Percentiles rank a stretch among this genome's conserved stretches.
phyloP scores from a whole-genome alignment of 2,888 invertebrate species.

The Hylaea fasciaria region DNA sequence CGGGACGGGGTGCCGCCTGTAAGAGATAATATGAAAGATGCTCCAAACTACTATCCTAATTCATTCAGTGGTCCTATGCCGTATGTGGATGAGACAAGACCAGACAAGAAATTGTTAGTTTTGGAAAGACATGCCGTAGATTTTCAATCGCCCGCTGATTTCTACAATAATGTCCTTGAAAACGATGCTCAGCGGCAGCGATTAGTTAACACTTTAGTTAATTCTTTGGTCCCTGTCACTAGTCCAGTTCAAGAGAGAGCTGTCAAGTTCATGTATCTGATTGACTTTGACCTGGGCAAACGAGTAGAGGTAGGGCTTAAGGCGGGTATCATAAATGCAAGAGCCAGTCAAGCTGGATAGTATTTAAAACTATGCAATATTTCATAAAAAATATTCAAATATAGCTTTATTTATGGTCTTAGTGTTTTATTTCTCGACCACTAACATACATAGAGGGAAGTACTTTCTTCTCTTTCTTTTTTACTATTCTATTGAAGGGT shows the following conservation, averaged over 20 bases:
- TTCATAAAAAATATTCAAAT: no score
- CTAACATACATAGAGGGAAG: no score
- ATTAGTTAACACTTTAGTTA: conserved; percentile 24
- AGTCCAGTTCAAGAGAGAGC: conserved; percentile 34
- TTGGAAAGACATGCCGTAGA: conserved; percentile 32
- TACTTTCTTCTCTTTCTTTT: no score
- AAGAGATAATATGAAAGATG: conserved; percentile 91
- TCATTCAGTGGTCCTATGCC: conserved; percentile 93
- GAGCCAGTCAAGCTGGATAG: conserved; percentile 14
- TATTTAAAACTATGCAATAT: neutral
- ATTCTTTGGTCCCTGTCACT: conserved; percentile 21
- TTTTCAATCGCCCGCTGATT: conserved; percentile 86
- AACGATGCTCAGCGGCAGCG: conserved; percentile 39
- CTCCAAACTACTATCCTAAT: conserved; percentile 97
- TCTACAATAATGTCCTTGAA: conserved; percentile 87
- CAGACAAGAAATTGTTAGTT: conserved; percentile 42
- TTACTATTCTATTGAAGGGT: no score
- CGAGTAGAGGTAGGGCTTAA: conserved; percentile 82
- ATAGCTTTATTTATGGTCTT: no score
- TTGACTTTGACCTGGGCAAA: conserved; percentile 88
- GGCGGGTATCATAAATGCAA: conserved; percentile 29
- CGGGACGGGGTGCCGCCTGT: conserved; percentile 86
- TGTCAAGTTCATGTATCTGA: conserved; percentile 86
- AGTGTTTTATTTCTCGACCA: neutral
- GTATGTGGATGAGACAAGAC: conserved; percentile 74